These are phyloP conservation scores for Saccostrea echinata DNA, from an alignment of 1,140 invertebrate genomes.

Conservation along the genomic window DNA sequence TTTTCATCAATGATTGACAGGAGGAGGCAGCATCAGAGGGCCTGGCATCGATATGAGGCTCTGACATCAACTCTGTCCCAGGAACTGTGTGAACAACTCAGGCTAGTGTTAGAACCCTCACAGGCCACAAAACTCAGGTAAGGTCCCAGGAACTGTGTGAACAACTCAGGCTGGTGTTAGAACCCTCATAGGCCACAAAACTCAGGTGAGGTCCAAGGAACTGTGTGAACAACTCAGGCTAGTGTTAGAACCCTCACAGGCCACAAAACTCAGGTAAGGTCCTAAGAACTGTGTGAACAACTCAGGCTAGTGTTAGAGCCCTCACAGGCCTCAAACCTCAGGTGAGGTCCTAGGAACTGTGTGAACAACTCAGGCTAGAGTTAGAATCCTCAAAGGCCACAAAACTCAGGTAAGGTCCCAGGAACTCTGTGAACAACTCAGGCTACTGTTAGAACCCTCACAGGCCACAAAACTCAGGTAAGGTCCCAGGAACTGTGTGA, in stretches of 20 bases:
- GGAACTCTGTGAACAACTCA: too few species aligned
- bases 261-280: conserved; percentile 66
- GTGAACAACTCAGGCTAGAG: background rate
- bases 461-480: conserved; percentile 40
- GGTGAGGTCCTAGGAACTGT: conserved; percentile 71
- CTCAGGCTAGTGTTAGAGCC: conserved; percentile 96
- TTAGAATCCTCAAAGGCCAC: background rate
- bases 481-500: too few species aligned
- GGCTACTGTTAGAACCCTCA: background rate
- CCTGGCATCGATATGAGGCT: conserved; percentile 82
- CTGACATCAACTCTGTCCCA: conserved; percentile 88
- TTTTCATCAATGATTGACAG: conserved; percentile 48
- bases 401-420: background rate
- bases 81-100: conserved; percentile 95
- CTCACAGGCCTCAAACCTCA: conserved; percentile 93
- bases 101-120: conserved; percentile 96
- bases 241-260: background rate
- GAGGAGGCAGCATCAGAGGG: conserved; percentile 65
- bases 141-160: conserved; percentile 32
- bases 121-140: conserved; percentile 91
- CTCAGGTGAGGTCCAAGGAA: background rate
- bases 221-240: too few species aligned
- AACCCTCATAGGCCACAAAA: background rate
- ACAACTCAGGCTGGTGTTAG: background rate
- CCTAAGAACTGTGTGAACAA: conserved; percentile 95